Conservation (phyloP, 2,113 vertebrate genomes). For the Phylloscopus trochilus region DNA sequence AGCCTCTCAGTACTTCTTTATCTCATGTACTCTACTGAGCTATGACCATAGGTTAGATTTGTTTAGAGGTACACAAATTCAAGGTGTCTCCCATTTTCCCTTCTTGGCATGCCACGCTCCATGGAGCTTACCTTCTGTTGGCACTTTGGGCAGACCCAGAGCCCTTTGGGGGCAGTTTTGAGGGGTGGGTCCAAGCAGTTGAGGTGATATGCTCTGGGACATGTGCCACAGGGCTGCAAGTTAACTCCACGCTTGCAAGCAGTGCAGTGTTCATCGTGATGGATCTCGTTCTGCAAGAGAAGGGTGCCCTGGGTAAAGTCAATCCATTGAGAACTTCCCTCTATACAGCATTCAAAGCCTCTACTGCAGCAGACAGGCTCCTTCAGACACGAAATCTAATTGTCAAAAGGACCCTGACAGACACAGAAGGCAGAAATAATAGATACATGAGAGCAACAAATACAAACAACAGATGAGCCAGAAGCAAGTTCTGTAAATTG, state of each 20-base stretch:
- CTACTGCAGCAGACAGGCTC: neutral
- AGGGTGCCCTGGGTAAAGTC: neutral
- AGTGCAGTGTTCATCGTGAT: conserved; percentile 84
- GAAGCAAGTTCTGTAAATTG: neutral
- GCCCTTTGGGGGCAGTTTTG: conserved; percentile 82
- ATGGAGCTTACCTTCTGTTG: conserved; percentile 87
- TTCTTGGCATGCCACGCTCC: neutral
- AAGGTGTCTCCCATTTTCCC: neutral
- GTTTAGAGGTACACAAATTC: neutral
- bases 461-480: neutral
- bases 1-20: neutral
- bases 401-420: neutral
- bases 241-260: conserved; percentile 85
- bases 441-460: neutral
- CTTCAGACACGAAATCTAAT: neutral
- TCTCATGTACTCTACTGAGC: neutral
- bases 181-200: conserved; percentile 89
- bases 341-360: neutral
- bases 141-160: conserved; percentile 96
- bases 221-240: conserved; percentile 88
- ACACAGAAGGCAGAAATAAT: neutral
- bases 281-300: conserved; percentile 81
- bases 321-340: neutral
- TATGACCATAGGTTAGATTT: neutral
- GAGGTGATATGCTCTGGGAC: conserved; percentile 89